These are phyloP conservation scores for Erannis defoliaria DNA, from an alignment of 2,888 invertebrate species.

Conservation along the genomic window DNA sequence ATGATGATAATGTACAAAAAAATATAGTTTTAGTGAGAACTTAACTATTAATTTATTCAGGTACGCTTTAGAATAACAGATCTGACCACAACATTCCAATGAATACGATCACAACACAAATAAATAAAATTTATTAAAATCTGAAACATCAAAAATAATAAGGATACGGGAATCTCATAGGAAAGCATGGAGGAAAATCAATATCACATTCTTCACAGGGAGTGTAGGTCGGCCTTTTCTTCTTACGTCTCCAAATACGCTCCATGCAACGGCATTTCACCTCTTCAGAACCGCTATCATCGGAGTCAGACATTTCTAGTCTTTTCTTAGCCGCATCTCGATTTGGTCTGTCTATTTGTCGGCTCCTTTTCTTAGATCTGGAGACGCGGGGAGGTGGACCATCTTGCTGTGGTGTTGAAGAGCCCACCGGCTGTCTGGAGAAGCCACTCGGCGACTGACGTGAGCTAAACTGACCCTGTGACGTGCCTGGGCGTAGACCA, in stretches of 20 bases:
- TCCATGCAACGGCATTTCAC: constrained; percentile 47
- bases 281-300: constrained; percentile 46
- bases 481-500: not conserved
- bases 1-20: too few species aligned
- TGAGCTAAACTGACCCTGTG: constrained; percentile 4
- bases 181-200: constrained; percentile 44
- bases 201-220: constrained; percentile 35
- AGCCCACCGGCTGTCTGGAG: constrained; percentile 38
- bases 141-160: constrained; percentile 44
- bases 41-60: not conserved
- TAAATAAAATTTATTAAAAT: not conserved
- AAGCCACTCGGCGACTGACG: constrained; percentile 4
- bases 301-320: constrained; percentile 49
- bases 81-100: not conserved
- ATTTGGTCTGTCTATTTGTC: constrained; percentile 30
- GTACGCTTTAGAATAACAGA: not conserved
- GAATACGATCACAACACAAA: not conserved
- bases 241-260: constrained; percentile 42
- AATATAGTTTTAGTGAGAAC: too few species aligned
- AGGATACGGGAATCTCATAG: constrained; percentile 43
- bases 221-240: constrained; percentile 32
- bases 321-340: constrained; percentile 40
- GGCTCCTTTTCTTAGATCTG: constrained; percentile 40
- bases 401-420: constrained; percentile 48
- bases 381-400: not conserved